A percentile compares a stretch with the other conserved stretches of the same genome.
phyloP scores from a whole-genome alignment of 2,888 invertebrate genomes.

The Masnerella sp. region DNA sequence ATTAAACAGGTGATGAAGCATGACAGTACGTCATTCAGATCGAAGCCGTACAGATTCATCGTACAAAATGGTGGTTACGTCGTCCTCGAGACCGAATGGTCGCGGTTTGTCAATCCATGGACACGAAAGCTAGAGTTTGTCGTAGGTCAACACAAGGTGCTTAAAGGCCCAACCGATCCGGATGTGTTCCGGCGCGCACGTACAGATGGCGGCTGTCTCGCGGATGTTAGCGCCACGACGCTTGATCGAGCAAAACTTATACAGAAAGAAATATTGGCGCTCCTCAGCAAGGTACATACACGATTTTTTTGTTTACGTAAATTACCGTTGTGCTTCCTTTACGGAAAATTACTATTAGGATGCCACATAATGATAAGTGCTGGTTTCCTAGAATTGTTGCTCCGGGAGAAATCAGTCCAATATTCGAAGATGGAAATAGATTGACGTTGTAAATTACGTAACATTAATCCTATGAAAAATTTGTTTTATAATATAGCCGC shows the following conservation, averaged over 20 bases:
- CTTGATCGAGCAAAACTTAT: conserved; percentile 81
- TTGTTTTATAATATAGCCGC: no score
- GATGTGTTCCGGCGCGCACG: conserved; percentile 83
- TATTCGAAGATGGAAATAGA: no score
- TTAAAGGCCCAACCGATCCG: conserved; percentile 86
- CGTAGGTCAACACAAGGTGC: conserved; percentile 88
- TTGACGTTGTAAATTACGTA: no score
- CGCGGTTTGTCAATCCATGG: conserved; percentile 96
- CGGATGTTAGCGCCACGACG: conserved; percentile 81
- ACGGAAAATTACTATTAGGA: conserved; percentile 47
- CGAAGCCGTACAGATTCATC: conserved; percentile 88
- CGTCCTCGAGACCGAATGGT: conserved; percentile 94
- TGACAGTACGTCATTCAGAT: conserved; percentile 84
- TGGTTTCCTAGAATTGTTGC: conserved; percentile 19
- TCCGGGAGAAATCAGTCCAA: conserved; percentile 16
- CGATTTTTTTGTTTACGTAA: background rate
- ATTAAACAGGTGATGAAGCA: conserved; percentile 83
- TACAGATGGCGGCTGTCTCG: conserved; percentile 70
- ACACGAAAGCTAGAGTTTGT: conserved; percentile 93
- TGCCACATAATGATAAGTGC: conserved; percentile 23
- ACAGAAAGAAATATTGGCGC: conserved; percentile 83
- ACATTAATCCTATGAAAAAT: no score
- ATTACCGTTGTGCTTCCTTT: conserved; percentile 29
- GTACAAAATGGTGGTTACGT: conserved; percentile 91
- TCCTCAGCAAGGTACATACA: conserved; percentile 83